Evolutionary conservation across 2,888 invertebrate genomes (phyloP), one percentile per base, ranked within the genome.

Genomic region (Scaptomyza tumidula): DNA sequence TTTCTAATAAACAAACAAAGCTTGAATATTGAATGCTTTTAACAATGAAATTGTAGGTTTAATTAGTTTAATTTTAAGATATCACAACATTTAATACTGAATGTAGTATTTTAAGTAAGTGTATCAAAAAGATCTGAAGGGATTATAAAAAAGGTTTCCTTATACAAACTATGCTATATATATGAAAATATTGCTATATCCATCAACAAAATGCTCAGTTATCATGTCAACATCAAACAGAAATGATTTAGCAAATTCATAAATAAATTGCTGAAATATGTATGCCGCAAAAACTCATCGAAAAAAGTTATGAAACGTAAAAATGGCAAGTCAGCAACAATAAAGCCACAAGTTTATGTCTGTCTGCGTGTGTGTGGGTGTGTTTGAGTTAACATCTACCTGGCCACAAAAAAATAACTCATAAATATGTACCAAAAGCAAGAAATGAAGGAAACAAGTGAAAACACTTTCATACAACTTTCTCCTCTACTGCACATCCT

Each of bases 191-290:
- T 29, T 27, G 19, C 29, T 41, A 24, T 24, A 24, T 0, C 24
- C 24, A 4, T 14, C 39, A 46, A 11, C n/a, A 70, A 71, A 71
- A 52, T 43, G n/a, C n/a, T 48, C 16, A 57, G 35, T 50, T 54
- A n/a, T 35, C 16, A 24, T 58, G 46, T 39, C 58, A 68, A 53
- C 66, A 61, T 14, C 61, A 59, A 14, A 48, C 41, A 45, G 48
- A 44, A 75, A 67, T 63, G 31, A 74, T 74, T 58, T 46, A 49
- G 58, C 48, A 63, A 68, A 79, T 67, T 73, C 54, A 71, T 72
- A 79, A 77, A 81, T 75, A 79, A 75, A 65, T 67, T 75, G 64
- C 65, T 64, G 29, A 75, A 80, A 79, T 79, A 81, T 81, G 74
- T 85, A 77, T 71, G 49, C 35, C 35, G 16, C 19, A 16, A 10